Evolutionary conservation across 2,888 invertebrate genomes (phyloP).

Genomic region (Linnaemya tessellans): DNA sequence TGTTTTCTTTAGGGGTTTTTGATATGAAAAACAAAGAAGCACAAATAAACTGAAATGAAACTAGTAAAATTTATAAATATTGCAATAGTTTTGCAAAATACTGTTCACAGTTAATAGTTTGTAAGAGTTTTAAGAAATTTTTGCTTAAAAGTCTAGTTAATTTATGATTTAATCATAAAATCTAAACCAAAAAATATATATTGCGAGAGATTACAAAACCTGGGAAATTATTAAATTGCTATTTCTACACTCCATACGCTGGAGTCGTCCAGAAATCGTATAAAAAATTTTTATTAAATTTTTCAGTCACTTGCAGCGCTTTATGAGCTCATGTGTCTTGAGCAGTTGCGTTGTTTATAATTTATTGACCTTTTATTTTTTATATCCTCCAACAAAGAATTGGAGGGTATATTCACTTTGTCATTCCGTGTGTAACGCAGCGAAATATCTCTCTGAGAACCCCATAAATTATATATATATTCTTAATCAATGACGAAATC

Average conservation of each 20-base stretch:
- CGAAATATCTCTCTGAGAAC: too few species aligned
- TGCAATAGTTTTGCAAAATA: conserved; percentile 16
- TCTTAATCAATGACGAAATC: too few species aligned
- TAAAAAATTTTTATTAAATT: too few species aligned
- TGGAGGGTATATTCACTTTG: too few species aligned
- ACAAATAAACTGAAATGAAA: conserved; percentile 6
- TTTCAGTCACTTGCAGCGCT: too few species aligned
- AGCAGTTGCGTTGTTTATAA: too few species aligned
- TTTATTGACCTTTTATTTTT: too few species aligned
- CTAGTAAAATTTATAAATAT: conserved; percentile 20
- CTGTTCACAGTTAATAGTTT: not conserved
- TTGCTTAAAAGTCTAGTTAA: not conserved
- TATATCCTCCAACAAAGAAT: too few species aligned
- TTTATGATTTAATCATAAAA: not conserved
- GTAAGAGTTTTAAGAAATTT: conserved; percentile 19
- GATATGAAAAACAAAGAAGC: not conserved
- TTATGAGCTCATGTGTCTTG: too few species aligned
- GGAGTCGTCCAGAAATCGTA: too few species aligned
- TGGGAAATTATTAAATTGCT: not conserved
- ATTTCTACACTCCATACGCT: not conserved
- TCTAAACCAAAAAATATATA: not conserved
- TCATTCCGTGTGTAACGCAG: too few species aligned
- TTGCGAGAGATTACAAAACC: not conserved
- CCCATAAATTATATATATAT: too few species aligned
- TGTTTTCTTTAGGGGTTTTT: conserved; percentile 51